Evolutionary conservation across 2,113 vertebrate species (phyloP).

Genomic region (Rhegmatorhina hoffmannsi): DNA sequence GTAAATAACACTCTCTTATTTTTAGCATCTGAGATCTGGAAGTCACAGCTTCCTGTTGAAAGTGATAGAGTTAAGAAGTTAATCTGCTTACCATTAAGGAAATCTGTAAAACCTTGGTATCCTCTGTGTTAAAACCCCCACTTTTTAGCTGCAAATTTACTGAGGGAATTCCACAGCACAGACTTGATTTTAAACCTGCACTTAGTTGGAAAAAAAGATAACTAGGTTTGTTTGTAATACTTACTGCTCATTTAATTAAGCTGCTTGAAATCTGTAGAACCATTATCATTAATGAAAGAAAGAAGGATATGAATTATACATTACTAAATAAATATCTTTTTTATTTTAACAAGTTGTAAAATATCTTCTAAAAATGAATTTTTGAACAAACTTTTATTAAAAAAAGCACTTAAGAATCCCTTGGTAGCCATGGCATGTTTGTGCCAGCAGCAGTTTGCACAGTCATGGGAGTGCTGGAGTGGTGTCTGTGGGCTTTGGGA

Average conservation of each 20-base stretch:
- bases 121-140: not conserved
- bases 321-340: not conserved
- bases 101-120: slow-evolving; percentile 30
- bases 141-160: not conserved
- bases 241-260: not conserved
- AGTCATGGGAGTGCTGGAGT: not conserved
- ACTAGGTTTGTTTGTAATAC: not conserved
- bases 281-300: not conserved
- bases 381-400: not conserved
- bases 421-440: not conserved
- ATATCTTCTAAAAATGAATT: not conserved
- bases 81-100: slow-evolving; percentile 34
- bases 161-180: not conserved
- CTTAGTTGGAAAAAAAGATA: not conserved
- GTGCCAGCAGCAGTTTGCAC: not conserved
- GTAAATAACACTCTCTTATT: slow-evolving; percentile 74
- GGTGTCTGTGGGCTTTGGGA: not conserved
- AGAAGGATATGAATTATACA: not conserved
- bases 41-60: slow-evolving; percentile 51
- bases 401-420: not conserved
- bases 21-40: slow-evolving; percentile 52
- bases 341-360: not conserved
- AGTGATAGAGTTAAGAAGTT: slow-evolving; percentile 50
- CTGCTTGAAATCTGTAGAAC: not conserved
- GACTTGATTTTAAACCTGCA: not conserved